phyloP scores from a whole-genome alignment of 2,888 invertebrate species.

The Conchocele bisecta region DNA sequence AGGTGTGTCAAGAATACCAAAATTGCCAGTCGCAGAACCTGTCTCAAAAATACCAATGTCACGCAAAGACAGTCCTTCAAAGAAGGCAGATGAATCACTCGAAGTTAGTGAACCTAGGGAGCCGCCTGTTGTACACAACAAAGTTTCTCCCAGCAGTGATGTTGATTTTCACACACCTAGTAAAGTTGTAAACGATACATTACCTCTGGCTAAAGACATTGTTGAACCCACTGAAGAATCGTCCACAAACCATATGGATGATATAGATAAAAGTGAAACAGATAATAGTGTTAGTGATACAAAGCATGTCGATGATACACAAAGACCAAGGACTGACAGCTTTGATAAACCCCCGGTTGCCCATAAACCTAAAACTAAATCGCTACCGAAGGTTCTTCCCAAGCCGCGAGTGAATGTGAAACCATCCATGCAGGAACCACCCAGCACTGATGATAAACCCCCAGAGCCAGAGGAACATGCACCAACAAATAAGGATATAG shows the following conservation, averaged over 20 bases:
- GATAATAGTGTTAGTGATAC: background rate
- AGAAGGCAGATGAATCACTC: conserved; percentile 8
- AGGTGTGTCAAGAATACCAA: conserved; percentile 15
- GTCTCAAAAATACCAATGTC: conserved; percentile 33
- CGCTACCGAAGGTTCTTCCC: conserved; percentile 43
- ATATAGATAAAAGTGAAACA: background rate
- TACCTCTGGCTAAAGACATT: too few species aligned
- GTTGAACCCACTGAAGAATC: background rate
- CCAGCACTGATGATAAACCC: background rate
- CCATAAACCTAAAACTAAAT: conserved; percentile 57
- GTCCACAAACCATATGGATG: background rate
- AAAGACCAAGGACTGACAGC: conserved; percentile 45
- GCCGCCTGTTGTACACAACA: too few species aligned
- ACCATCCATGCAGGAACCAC: conserved; percentile 7
- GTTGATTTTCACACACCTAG: too few species aligned
- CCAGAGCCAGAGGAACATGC: too few species aligned
- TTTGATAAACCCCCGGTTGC: conserved; percentile 55
- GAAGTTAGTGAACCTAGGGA: too few species aligned
- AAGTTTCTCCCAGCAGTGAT: too few species aligned
- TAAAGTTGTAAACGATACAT: too few species aligned
- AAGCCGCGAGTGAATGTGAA: conserved; percentile 34
- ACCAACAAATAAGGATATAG: background rate
- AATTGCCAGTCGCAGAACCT: background rate
- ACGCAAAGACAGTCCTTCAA: conserved; percentile 24
- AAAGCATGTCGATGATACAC: background rate